Base-by-base conservation (phyloP, 2,888 invertebrate genomes). In the Ochropleura plecta region DNA sequence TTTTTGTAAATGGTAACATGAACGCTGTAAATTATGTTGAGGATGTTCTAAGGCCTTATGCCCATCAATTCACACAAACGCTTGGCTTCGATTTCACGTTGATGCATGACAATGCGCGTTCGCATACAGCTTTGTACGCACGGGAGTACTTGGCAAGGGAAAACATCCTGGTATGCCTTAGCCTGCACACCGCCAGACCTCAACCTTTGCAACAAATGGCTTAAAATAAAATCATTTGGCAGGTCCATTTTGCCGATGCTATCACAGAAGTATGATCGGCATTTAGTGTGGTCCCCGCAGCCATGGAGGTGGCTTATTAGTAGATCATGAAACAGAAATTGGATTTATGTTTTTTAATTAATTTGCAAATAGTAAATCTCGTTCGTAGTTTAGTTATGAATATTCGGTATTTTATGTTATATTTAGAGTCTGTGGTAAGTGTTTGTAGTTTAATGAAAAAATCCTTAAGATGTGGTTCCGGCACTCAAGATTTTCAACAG, bases 271-370 rank as follows among this genome's bases (percentile, higher is more conserved):
- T 69, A 59, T 59, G 59, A 59, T 10, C 7, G 59, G 59, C 40
- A 69, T n/a, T 68, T 66, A 5, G 55, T 71, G 3, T 71, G 64
- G 10, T 46, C 55, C 16, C 65, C 71, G 14, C 57, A 71, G 64
- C 71, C 55, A 65, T 71, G 71, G 4, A 64, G 48, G 16, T 69
- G 60, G 40, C 60, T 70, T 10, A 70, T 40, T 49, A 60, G n/a
- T 16, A 70, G 1, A 6, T 10, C 62, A 2, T 70, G 49, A 70
- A 70, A 70, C 4, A 70, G 8, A 62, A 70, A 62, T 51, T 70
- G 0, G 16, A 8, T 62, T 70, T 60, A 48, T 69, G 59, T 42
- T 62, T 70, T 70, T 51, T 70, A 42, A 70, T 70, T 60, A 49
- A 6, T 60, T 70, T 70, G 42, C 42, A 70, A 70, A 62, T 51